Conservation (phyloP, 1,140 invertebrate genomes). For the Aphis craccivora region DNA sequence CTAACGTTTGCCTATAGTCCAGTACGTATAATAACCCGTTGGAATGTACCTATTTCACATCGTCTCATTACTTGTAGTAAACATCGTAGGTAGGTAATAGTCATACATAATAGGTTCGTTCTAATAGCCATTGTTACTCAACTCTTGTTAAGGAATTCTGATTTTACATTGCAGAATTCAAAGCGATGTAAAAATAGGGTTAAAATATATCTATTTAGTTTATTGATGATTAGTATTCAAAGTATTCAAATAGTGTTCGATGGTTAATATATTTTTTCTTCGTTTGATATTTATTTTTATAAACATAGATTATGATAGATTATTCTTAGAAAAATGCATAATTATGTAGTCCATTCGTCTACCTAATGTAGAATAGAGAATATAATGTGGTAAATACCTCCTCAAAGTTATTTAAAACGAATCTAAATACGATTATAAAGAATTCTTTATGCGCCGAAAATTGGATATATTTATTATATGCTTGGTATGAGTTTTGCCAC, state of each 20-base stretch:
- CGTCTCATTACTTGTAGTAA: not conserved
- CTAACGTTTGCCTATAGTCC: not conserved
- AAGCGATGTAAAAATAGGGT: not conserved
- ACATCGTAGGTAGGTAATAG: not conserved
- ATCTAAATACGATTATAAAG: not conserved
- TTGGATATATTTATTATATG: not conserved
- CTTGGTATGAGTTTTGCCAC: not conserved
- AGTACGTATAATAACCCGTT: not conserved
- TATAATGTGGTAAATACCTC: not conserved
- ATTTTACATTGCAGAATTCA: not conserved
- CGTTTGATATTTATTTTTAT: not conserved
- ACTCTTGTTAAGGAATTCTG: constrained; percentile 6
- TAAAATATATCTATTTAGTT: not conserved
- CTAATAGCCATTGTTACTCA: constrained; percentile 9
- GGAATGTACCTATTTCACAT: constrained; percentile 14
- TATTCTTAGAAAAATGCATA: not conserved
- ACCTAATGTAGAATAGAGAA: not conserved
- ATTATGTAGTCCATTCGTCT: not conserved
- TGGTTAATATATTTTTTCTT: not conserved
- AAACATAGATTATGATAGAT: not conserved
- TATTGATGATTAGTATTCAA: not conserved
- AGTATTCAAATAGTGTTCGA: not conserved
- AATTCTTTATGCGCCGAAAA: not conserved
- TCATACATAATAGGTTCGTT: constrained; percentile 4
- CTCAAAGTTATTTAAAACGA: not conserved